phyloP scores from a whole-genome alignment of 2,797 vertebrate species.

The Rhynchotus rufescens region DNA sequence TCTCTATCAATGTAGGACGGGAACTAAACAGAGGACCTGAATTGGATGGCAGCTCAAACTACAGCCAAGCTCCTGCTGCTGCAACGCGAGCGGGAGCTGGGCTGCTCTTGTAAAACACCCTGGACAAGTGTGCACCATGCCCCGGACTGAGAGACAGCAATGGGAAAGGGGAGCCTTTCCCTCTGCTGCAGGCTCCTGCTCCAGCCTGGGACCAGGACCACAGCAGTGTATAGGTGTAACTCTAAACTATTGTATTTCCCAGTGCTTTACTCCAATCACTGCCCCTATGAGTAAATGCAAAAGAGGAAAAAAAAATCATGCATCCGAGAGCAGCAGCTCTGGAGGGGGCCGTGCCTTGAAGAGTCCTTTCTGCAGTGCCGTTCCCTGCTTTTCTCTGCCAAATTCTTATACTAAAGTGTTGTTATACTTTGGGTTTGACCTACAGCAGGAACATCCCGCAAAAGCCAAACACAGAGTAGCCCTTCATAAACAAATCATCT shows the following conservation, averaged over 20 bases:
- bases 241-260: background rate
- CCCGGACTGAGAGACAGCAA: background rate
- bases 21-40: background rate
- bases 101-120: background rate
- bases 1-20: conserved; percentile 55
- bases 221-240: accelerated
- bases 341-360: background rate
- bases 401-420: background rate
- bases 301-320: background rate
- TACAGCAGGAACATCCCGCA: background rate
- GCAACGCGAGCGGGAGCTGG: background rate
- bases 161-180: background rate
- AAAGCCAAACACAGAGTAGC: background rate
- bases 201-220: background rate
- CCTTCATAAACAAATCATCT: accelerated
- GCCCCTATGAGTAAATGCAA: background rate
- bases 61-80: background rate
- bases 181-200: background rate
- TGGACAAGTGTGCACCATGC: background rate
- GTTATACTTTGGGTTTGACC: background rate
- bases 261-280: background rate
- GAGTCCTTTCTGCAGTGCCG: background rate
- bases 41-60: background rate
- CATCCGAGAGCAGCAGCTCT: background rate
- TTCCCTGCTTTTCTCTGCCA: background rate